A percentile compares a stretch with the other conserved stretches of the same genome.
These are phyloP conservation scores for Scophthalmus maximus DNA, from an alignment of 2,113 vertebrate species.

Conservation along the genomic window DNA sequence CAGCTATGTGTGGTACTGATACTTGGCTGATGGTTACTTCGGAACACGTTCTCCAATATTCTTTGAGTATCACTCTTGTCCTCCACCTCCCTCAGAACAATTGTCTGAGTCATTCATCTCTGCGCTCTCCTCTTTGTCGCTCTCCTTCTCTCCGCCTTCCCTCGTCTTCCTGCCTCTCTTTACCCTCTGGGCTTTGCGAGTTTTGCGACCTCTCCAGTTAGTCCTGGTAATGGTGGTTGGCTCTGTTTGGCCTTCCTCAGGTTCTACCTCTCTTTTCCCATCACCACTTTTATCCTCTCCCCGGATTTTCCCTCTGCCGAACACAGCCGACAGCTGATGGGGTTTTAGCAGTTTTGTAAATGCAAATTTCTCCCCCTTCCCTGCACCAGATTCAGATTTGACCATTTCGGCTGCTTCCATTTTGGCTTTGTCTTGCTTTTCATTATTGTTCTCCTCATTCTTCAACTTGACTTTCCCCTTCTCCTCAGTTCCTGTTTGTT, in stretches of 20 bases:
- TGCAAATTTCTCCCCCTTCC: background rate
- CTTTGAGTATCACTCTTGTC: background rate
- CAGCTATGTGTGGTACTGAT: too few species aligned
- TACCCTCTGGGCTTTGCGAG: constrained; percentile 61
- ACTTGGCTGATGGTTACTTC: too few species aligned
- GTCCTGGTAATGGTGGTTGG: background rate
- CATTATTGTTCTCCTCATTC: background rate
- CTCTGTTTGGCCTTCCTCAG: background rate
- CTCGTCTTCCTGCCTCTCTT: constrained; percentile 42
- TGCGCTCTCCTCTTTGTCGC: background rate
- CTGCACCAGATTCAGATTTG: background rate
- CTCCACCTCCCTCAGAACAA: background rate
- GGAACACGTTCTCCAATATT: too few species aligned
- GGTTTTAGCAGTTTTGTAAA: background rate
- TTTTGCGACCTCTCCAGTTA: constrained; percentile 67
- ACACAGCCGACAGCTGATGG: background rate
- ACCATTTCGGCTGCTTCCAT: background rate
- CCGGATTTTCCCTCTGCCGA: constrained; percentile 25
- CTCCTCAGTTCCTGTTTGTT: background rate
- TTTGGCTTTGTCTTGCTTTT: background rate
- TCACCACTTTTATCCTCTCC: constrained; percentile 23
- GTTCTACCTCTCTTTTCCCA: background rate
- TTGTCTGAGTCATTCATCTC: background rate
- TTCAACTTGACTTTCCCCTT: background rate
- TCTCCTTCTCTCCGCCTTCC: constrained; percentile 6